Conservation (phyloP, 2,797 vertebrate species). For the Tangara arthus region DNA sequence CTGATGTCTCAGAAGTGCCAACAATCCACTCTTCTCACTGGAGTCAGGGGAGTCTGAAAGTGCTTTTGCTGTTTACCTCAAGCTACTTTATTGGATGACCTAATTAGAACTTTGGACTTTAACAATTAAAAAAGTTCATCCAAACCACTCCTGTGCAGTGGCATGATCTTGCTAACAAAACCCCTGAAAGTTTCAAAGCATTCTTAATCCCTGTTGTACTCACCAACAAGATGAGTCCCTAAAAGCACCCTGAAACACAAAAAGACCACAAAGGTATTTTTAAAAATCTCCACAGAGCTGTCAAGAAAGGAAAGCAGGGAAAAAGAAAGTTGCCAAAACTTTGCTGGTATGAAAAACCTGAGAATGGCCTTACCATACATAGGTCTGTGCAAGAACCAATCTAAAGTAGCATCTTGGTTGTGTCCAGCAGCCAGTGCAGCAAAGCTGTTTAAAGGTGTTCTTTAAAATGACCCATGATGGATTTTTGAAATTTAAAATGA, state of each 20-base stretch:
- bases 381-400: background rate
- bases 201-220: background rate
- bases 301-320: background rate
- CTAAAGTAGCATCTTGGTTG: background rate
- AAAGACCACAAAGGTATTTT: background rate
- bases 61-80: background rate
- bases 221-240: background rate
- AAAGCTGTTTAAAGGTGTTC: background rate
- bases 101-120: background rate
- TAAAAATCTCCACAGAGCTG: background rate
- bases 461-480: background rate
- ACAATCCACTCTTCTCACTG: background rate
- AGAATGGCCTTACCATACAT: background rate
- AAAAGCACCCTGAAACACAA: background rate
- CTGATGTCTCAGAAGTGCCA: background rate
- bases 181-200: background rate
- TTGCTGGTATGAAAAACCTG: background rate
- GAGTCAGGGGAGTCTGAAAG: background rate
- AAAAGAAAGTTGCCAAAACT: background rate
- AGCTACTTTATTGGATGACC: background rate
- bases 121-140: background rate
- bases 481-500: background rate
- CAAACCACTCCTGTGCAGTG: background rate
- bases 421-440: background rate
- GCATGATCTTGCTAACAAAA: background rate